Evolutionary conservation across 2,888 invertebrate species (phyloP).

Genomic region (Steinernema carpocapsae): DNA sequence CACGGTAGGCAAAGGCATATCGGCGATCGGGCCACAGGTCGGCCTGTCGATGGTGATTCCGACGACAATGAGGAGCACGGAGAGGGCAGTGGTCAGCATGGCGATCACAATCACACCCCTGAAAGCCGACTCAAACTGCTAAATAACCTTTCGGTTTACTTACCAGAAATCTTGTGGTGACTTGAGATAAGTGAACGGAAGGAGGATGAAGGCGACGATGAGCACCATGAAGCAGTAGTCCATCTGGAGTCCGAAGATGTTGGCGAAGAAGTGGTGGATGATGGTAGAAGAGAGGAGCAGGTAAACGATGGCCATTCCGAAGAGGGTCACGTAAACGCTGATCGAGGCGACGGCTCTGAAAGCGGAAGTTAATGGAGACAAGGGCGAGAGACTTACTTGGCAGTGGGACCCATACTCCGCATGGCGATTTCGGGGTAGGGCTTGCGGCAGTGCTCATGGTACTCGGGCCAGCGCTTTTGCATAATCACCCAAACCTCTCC

Average conservation of each 20-base stretch:
- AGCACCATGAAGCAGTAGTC: constrained; percentile 52
- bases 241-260: constrained; percentile 43
- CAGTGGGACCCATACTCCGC: constrained; percentile 57
- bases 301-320: constrained; percentile 66
- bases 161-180: constrained; percentile 68
- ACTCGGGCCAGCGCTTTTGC: constrained; percentile 55
- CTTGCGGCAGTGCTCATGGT: constrained; percentile 59
- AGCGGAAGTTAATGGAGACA: not conserved
- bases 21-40: constrained; percentile 48
- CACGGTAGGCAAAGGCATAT: constrained; percentile 49
- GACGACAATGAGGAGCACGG: constrained; percentile 60
- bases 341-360: constrained; percentile 57
- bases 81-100: constrained; percentile 66
- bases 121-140: constrained; percentile 25
- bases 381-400: constrained; percentile 30
- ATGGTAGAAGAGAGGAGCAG: constrained; percentile 65
- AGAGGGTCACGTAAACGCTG: constrained; percentile 57
- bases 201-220: constrained; percentile 54
- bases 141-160: no score
- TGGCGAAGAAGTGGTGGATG: constrained; percentile 55
- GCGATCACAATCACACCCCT: constrained; percentile 66
- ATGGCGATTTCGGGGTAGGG: constrained; percentile 68
- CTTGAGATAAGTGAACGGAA: constrained; percentile 64
- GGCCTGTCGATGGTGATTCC: constrained; percentile 55
- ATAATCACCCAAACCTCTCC: constrained; percentile 66